Conservation (phyloP, 2,113 vertebrate species). For the Stercorarius parasiticus region DNA sequence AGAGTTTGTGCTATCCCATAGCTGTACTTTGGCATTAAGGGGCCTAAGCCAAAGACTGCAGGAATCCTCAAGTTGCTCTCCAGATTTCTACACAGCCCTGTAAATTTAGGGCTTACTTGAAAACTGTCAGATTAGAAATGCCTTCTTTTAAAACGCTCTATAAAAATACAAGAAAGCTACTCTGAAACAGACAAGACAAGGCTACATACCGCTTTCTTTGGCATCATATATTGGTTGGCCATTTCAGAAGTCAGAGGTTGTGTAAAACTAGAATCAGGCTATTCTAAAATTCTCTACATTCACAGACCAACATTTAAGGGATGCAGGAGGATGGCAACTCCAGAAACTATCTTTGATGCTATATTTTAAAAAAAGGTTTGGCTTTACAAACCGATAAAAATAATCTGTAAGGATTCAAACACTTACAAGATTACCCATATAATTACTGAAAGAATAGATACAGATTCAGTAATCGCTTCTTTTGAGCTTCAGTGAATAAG, state of each 20-base stretch:
- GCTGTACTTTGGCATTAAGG: neutral
- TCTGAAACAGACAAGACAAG: neutral
- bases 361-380: neutral
- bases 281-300: neutral
- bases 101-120: neutral
- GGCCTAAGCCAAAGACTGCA: neutral
- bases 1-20: neutral
- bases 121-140: neutral
- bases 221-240: neutral
- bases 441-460: constrained; percentile 31
- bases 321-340: neutral
- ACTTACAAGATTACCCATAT: constrained; percentile 25
- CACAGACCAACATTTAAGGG: neutral
- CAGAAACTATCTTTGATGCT: neutral
- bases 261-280: neutral
- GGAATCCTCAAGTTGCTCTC: neutral
- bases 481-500: constrained; percentile 48
- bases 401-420: neutral
- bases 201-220: neutral
- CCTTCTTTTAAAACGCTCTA: neutral
- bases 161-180: neutral
- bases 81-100: neutral
- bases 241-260: neutral
- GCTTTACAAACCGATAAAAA: neutral
- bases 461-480: constrained; percentile 30